Base-by-base conservation (phyloP, 2,113 vertebrate genomes). In the Tachuris rubrigastra region DNA sequence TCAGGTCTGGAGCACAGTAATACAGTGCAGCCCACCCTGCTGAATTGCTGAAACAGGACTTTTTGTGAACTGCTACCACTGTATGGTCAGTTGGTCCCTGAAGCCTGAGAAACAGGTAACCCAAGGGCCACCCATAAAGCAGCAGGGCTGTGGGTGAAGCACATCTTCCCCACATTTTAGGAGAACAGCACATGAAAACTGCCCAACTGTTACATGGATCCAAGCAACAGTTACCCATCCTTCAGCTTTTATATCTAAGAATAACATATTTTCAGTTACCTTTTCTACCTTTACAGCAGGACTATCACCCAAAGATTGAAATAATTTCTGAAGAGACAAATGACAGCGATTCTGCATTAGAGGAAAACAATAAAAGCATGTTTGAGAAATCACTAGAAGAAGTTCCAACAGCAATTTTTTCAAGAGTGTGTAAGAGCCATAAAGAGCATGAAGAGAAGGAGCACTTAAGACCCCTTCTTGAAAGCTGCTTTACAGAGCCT, bases 261-360 rank as follows among this genome's bases (percentile, higher is more conserved):
- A 31, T 58, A 79, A 63, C 28, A 4, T 8, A 18, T 80, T 55
- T 95, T 44, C 21, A 69, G n/a, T 66, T 69, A 31, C 9, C 10
- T 88, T 87, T 94, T 94, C 53, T 65, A 16, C 56, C 33, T 95
- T 85, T 83, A 23, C 86, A 98, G 97, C 93, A 87, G 60, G 87
- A 31, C 7, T 92, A 84, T 86, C 96, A 68, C 81, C 98, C 98
- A 24, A 98, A 97, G 96, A 98, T 99, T 89, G 98, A 99, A 95
- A 94, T 98, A 5, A 91, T 99, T 91, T 98, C 98, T 13, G 98
- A 94, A 72, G 74, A 39, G 33, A 95, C 94, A 22, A 97, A 96
- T 3, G 95, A 97, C 44, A 94, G 86, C 1, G 65, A 93, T 28
- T 87, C 62, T 17, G 82, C 95, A 2, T 50, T 65, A 41, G 97